These are phyloP conservation scores for Caloenas nicobarica DNA, from an alignment of 2,113 vertebrate species.

Conservation along the genomic window DNA sequence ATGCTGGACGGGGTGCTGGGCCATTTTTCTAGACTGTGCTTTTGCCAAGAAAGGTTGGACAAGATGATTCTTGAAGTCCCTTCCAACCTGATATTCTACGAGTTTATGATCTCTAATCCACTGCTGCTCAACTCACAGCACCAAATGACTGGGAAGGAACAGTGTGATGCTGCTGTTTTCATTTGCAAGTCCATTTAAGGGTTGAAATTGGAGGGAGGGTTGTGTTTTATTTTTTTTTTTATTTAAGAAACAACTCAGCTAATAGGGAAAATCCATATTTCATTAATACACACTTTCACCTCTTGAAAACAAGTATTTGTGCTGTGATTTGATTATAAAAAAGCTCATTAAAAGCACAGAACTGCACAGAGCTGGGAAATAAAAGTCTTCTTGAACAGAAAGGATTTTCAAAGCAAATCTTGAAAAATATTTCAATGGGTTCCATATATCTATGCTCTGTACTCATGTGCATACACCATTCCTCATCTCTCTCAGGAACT, in stretches of 20 bases:
- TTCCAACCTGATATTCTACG: not conserved
- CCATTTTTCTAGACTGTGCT: not conserved
- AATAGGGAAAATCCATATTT: not conserved
- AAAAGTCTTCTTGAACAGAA: not conserved
- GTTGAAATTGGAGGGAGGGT: not conserved
- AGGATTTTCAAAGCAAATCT: not conserved
- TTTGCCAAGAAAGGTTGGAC: not conserved
- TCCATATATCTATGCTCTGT: not conserved
- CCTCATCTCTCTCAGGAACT: not conserved
- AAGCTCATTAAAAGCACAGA: not conserved
- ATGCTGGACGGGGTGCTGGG: not conserved
- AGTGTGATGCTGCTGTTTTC: not conserved
- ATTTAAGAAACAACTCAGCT: not conserved
- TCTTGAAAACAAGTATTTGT: not conserved
- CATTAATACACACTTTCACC: not conserved
- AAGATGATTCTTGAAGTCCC: not conserved
- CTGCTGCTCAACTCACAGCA: not conserved
- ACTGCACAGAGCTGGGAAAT: not conserved
- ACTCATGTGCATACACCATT: accelerated
- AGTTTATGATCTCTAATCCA: not conserved
- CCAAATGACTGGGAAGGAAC: not conserved
- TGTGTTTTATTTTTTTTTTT: not conserved
- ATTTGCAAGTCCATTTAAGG: not conserved
- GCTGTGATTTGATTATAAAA: not conserved
- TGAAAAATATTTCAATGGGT: not conserved